Evolutionary conservation across 2,797 vertebrate species (phyloP), one percentile per base, ranked within the genome.

Genomic region (Acomys russatus): DNA sequence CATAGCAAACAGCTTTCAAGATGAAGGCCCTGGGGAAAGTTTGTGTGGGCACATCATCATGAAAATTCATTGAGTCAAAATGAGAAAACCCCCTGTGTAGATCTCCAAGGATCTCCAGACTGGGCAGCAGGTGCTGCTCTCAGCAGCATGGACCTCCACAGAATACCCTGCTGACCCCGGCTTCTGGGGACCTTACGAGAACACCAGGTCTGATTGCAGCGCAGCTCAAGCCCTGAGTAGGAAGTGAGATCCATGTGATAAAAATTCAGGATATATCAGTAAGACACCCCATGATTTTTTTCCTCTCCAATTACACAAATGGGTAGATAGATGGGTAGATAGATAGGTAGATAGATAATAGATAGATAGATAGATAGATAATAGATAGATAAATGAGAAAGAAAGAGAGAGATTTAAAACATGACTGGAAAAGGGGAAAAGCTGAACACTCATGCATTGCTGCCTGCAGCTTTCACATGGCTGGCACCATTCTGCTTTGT

Each of bases 401-500:
- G 54, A 56, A 6, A 56, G 54, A 56, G 7, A 56, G 5, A 56
- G 7, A 56, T n/a, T n/a, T n/a, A 56, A 9, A 9, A 6, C 44
- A 44, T 51, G 64, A 6, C 28, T 82, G 23, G 44, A 80, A 82
- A 94, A 80, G 78, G 76, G 71, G 33, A 93, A 87, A 91, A 76
- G 94, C 88, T 30, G 54, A 66, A 92, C 68, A 79, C 20, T 93
- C 22, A 78, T 14, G 44, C 54, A 56, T 51, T 35, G 30, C 20
- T 10, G 30, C 66, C 66, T 64, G 23, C 30, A 18, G 25, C 35
- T 73, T 22, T 22, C 35, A 38, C 71, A 38, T 10, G 35, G 20
- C 35, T 11, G 33, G 38, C 54, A 68, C 38, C 51, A 76, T 79
- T 94, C 70, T 89, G 10, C 22, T 51, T 12, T 73, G 70, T 61